phyloP scores from a whole-genome alignment of 2,113 vertebrate genomes.

The Lonchura striata region DNA sequence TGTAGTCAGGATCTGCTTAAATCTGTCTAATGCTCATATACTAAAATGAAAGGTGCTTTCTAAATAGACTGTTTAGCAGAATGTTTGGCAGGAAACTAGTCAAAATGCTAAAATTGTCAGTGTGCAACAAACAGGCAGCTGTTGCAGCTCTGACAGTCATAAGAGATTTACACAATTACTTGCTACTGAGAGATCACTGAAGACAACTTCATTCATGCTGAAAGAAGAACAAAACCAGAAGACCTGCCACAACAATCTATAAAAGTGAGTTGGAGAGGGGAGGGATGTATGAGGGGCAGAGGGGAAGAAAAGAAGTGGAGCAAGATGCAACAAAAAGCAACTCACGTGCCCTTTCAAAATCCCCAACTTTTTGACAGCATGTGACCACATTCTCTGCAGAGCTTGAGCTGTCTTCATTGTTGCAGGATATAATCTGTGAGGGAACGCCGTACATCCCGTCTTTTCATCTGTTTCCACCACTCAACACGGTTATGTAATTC shows the following conservation, averaged over 20 bases:
- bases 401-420: conserved; percentile 85
- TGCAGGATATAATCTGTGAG: conserved; percentile 35
- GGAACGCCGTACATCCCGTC: conserved; percentile 46
- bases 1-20: not conserved
- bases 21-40: not conserved
- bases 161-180: not conserved
- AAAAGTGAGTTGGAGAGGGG: not conserved
- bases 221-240: not conserved
- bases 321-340: conserved; percentile 65
- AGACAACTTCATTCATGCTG: not conserved
- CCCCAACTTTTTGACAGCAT: conserved; percentile 86
- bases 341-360: conserved; percentile 89
- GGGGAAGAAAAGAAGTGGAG: not conserved
- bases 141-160: not conserved
- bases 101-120: not conserved
- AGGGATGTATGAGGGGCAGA: not conserved
- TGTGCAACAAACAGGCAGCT: not conserved
- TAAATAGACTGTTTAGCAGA: not conserved
- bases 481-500: conserved; percentile 86
- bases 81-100: not conserved
- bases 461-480: conserved; percentile 75
- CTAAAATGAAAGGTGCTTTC: not conserved
- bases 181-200: not conserved
- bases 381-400: conserved; percentile 87
- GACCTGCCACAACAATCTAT: not conserved